Evolutionary conservation across 2,113 vertebrate genomes (phyloP).

Genomic region (Polypterus senegalus): DNA sequence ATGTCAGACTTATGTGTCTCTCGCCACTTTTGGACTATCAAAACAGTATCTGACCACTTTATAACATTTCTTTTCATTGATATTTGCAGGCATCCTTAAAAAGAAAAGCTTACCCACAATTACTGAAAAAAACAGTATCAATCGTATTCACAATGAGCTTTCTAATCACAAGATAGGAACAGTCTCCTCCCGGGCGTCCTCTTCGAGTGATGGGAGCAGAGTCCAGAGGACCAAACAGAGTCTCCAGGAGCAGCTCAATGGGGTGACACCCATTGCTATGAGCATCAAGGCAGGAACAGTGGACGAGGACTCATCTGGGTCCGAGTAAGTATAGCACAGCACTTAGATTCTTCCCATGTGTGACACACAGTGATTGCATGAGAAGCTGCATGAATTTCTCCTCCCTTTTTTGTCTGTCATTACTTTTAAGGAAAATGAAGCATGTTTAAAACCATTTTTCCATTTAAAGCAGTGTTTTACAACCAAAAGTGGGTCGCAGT

Average conservation of each 20-base stretch:
- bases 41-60: too few species aligned
- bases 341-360: neutral
- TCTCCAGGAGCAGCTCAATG: conserved; percentile 58
- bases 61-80: too few species aligned
- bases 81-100: conserved; percentile 68
- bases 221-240: conserved; percentile 35
- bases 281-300: conserved; percentile 69
- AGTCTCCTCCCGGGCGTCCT: conserved; percentile 51
- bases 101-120: conserved; percentile 70
- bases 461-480: too few species aligned
- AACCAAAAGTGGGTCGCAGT: too few species aligned
- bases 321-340: conserved; percentile 66
- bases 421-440: too few species aligned
- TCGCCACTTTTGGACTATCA: too few species aligned
- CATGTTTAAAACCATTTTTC: too few species aligned
- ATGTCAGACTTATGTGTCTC: neutral
- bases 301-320: conserved; percentile 82
- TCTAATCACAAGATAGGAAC: conserved; percentile 34
- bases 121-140: conserved; percentile 63
- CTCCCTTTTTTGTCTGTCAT: neutral
- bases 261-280: conserved; percentile 61
- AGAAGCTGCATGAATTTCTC: conserved; percentile 1
- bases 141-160: conserved; percentile 49
- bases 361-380: neutral
- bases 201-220: conserved; percentile 47